Evolutionary conservation across 1,140 invertebrate genomes (phyloP).

Genomic region (Calosoma granatense): DNA sequence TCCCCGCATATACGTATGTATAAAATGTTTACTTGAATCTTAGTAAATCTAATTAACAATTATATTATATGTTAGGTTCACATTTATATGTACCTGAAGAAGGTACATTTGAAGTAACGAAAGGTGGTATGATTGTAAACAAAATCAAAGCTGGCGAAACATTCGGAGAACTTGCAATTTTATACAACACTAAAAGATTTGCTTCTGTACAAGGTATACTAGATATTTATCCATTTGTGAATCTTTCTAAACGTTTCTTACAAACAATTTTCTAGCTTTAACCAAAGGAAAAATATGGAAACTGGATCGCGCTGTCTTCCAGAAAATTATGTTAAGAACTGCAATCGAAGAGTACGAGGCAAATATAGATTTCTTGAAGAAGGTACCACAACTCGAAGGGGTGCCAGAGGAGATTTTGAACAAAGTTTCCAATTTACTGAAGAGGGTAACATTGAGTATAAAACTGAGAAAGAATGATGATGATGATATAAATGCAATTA

Average conservation of each 20-base stretch:
- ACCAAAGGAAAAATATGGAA: constrained; percentile 78
- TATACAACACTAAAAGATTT: constrained; percentile 86
- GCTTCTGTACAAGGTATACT: constrained; percentile 68
- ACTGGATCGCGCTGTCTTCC: constrained; percentile 73
- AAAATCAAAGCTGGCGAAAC: constrained; percentile 77
- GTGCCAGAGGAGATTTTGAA: constrained; percentile 69
- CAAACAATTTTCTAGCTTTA: constrained; percentile 50
- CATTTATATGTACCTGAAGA: constrained; percentile 74
- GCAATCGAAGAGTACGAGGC: constrained; percentile 71
- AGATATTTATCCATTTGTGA: background rate
- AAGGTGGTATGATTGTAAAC: constrained; percentile 59
- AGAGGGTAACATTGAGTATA: constrained; percentile 49
- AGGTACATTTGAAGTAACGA: constrained; percentile 79
- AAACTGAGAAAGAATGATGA: background rate
- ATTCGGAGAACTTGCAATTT: constrained; percentile 87
- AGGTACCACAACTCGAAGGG: constrained; percentile 73
- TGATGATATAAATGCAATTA: constrained; percentile 16
- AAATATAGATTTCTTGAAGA: constrained; percentile 72
- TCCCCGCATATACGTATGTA: no score
- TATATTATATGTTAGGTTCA: constrained; percentile 38
- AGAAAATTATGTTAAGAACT: constrained; percentile 77
- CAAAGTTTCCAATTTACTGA: constrained; percentile 83
- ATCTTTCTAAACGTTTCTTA: background rate
- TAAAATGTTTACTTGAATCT: background rate
- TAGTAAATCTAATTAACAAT: constrained; percentile 2